These are phyloP conservation scores for Gymnoscopelus braueri DNA, from an alignment of 2,797 vertebrate species.

Conservation along the genomic window DNA sequence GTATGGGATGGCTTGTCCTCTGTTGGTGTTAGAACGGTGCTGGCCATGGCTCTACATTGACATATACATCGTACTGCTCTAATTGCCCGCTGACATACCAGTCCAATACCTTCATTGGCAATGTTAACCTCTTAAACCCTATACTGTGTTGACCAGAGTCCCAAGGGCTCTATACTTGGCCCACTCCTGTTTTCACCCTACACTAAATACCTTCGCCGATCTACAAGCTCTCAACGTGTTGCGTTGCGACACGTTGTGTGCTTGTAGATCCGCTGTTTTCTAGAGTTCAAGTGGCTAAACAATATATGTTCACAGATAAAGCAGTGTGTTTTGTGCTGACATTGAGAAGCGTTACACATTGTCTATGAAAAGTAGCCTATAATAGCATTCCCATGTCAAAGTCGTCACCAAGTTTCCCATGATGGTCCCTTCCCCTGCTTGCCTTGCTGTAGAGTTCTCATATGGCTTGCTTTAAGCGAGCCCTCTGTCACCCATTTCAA, in stretches of 20 bases:
- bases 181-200: too few species aligned
- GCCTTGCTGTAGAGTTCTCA: constrained; percentile 54
- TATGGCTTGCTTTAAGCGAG: constrained; percentile 64
- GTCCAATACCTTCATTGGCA: constrained; percentile 66
- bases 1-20: constrained; percentile 75
- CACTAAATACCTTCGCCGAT: too few species aligned
- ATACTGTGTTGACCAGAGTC: too few species aligned
- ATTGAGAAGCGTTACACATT: constrained; percentile 45
- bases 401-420: constrained; percentile 64
- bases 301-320: constrained; percentile 46
- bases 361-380: constrained; percentile 39
- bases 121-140: neutral
- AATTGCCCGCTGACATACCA: constrained; percentile 28
- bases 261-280: too few species aligned
- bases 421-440: constrained; percentile 50
- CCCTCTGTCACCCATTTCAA: constrained; percentile 56
- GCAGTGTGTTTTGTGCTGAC: constrained; percentile 42
- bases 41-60: constrained; percentile 72
- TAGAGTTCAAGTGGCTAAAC: constrained; percentile 22
- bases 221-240: too few species aligned
- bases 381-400: constrained; percentile 57
- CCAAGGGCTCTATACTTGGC: too few species aligned
- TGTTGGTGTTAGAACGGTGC: constrained; percentile 63
- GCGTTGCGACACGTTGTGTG: too few species aligned
- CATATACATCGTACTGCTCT: neutral